Evolutionary conservation across 2,888 invertebrate genomes (phyloP), one percentile per base, ranked within the genome.

Genomic region (Vandiemenella viatica): DNA sequence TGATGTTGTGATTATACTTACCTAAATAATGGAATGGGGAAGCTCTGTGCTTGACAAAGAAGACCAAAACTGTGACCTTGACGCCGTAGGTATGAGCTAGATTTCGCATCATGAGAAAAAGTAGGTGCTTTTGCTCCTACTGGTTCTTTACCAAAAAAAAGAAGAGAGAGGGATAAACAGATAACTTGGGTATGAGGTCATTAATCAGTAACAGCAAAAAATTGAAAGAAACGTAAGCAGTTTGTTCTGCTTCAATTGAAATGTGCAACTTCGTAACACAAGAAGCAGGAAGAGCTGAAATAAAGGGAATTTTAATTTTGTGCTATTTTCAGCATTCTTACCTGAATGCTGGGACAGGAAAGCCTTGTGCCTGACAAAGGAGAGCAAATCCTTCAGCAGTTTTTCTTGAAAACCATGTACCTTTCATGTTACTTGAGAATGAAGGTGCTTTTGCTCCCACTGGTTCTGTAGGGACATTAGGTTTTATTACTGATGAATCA

Each of bases 331-430:
- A n/a, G n/a, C n/a, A n/a, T 20, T 20, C 44, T 44, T 22, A 48
- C 52, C 37, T 49, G 37, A 46, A 21, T 37, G 37, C 41, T 46
- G 55, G 49, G 49, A 45, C 26, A 13, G 48, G 43, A 45, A 74
- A 78, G 60, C 77, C 79, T 68, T 80, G 80, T 50, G 79, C 79
- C 61, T 79, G 79, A 69, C 82, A 82, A 52, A 79, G 73, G 55
- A 82, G 69, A 45, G 78, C 79, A 63, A 84, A 75, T 61, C 59
- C 58, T 44, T 60, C 58, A 1, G 59, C 60, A 48, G 62, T 61
- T 26, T 65, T 61, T 57, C 70, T 64, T 37, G 68, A 63, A 58
- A 74, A 67, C 47, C 73, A 72, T 51, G 67, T 71, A 59, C 71
- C 71, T 62, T 73, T 75, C 37, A 55, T 53, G 58, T 76, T 74